Evolutionary conservation across 2,797 vertebrate species (phyloP).

Genomic region (Poeciliopsis infans): DNA sequence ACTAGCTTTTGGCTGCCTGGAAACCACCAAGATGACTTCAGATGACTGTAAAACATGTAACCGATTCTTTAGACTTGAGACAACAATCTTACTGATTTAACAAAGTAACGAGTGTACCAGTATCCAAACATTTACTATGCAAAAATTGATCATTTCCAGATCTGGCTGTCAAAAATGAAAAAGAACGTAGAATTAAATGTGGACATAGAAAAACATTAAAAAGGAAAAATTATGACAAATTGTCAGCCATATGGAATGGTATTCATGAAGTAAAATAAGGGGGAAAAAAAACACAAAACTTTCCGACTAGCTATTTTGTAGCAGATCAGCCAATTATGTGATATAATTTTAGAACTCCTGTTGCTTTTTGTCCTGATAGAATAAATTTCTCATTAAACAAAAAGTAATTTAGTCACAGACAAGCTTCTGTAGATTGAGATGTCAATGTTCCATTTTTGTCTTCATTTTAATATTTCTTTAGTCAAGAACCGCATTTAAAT

Average conservation of each 20-base stretch:
- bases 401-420: background rate
- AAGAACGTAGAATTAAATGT: background rate
- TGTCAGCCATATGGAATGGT: no score
- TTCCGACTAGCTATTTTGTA: constrained; percentile 2
- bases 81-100: background rate
- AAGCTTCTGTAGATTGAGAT: background rate
- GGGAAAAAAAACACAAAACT: background rate
- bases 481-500: constrained; percentile 48
- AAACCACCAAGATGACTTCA: no score
- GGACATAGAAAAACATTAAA: background rate
- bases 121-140: background rate
- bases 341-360: background rate
- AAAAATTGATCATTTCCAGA: background rate
- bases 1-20: background rate
- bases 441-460: background rate
- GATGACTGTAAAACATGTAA: no score
- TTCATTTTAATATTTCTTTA: background rate
- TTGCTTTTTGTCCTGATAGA: background rate
- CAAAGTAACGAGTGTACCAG: background rate
- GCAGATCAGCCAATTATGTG: background rate
- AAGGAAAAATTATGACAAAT: background rate
- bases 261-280: background rate
- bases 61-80: no score
- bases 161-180: background rate
- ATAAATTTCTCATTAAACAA: background rate